phyloP scores from a whole-genome alignment of 2,797 vertebrate species.

The Phataginus tetradactyla region DNA sequence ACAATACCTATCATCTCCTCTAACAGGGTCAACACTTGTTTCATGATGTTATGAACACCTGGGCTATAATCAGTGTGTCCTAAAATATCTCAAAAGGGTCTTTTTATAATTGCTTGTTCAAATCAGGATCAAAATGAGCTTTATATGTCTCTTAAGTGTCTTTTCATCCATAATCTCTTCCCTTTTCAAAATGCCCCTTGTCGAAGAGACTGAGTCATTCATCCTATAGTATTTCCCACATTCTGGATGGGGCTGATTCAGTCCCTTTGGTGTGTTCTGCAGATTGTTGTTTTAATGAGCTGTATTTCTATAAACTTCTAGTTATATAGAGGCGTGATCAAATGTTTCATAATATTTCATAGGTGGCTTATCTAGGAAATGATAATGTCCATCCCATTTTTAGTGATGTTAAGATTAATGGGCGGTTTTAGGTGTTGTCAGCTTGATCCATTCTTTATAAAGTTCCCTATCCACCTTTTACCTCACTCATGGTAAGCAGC shows the following conservation, averaged over 20 bases:
- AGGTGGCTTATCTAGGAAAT: not conserved
- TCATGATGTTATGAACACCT: not conserved
- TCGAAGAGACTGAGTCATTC: slow-evolving; percentile 47
- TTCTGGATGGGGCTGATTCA: not conserved
- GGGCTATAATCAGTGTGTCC: not conserved
- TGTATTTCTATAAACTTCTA: slow-evolving; percentile 36
- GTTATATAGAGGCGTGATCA: not conserved
- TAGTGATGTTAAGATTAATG: not conserved
- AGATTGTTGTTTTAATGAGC: not conserved
- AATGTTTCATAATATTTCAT: slow-evolving; percentile 5
- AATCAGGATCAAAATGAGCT: not conserved
- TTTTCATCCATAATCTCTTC: not conserved
- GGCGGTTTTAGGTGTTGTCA: not conserved
- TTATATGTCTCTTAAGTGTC: not conserved
- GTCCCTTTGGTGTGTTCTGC: not conserved
- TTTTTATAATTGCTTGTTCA: not conserved
- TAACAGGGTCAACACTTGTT: not conserved
- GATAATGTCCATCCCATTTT: not conserved
- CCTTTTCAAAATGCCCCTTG: slow-evolving; percentile 13
- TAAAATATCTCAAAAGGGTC: not conserved
- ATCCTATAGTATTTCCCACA: not conserved
- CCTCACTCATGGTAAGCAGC: not conserved
- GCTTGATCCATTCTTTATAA: not conserved
- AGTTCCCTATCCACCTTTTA: slow-evolving; percentile 1
- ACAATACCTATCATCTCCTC: not conserved